Percentiles rank a stretch among this genome's conserved stretches.
These are phyloP conservation scores for Azemiops feae DNA, from an alignment of 2,113 vertebrate genomes.

Conservation along the genomic window DNA sequence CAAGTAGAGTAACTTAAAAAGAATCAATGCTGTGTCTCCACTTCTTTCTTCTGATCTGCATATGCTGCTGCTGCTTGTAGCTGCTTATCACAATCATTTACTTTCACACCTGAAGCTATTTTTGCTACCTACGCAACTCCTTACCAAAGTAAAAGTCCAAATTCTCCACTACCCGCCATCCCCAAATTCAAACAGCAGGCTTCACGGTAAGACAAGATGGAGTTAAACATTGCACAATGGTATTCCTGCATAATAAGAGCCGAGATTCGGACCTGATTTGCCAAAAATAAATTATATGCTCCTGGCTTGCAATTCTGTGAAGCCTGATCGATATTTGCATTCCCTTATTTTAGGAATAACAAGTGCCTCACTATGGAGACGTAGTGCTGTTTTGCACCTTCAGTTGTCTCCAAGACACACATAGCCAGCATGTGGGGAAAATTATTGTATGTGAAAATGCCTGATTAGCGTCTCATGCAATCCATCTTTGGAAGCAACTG, in stretches of 20 bases:
- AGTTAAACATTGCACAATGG: not conserved
- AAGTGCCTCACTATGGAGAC: not conserved
- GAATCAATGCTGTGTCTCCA: not conserved
- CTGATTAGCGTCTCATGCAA: not conserved
- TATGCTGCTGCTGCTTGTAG: not conserved
- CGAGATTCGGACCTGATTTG: not conserved
- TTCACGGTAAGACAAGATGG: not conserved
- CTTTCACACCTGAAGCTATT: not conserved
- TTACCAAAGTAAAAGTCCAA: not conserved
- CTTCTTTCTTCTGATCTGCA: not conserved
- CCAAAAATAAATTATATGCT: not conserved
- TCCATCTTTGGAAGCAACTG: not conserved
- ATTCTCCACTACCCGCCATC: not conserved
- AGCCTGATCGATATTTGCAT: not conserved
- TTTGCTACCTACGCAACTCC: not conserved
- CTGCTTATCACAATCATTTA: not conserved
- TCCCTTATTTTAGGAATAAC: not conserved
- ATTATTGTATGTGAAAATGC: not conserved
- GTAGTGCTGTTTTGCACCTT: not conserved
- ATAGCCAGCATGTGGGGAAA: not conserved
- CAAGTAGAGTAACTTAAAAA: not conserved
- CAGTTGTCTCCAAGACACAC: not conserved
- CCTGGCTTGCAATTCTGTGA: not conserved
- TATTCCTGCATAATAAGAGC: not conserved
- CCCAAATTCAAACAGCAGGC: not conserved